A percentile compares a stretch with the other conserved stretches of the same genome.
Evolutionary conservation across 2,113 vertebrate species (phyloP).

Genomic region (Suncus etruscus): DNA sequence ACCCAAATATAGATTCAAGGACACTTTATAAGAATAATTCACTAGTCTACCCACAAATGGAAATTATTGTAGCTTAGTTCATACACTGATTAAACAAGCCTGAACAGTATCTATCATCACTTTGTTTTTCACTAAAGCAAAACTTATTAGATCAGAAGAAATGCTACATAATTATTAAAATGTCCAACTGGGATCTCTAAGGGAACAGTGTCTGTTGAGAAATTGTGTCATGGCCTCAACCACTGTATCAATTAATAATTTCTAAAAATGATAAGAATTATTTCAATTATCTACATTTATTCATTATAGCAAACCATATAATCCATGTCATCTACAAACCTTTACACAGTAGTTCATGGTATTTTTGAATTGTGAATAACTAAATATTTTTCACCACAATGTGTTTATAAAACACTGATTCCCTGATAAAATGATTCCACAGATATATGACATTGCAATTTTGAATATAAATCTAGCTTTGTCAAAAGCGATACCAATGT

Average conservation of each 20-base stretch:
- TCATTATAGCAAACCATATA: conserved; percentile 12
- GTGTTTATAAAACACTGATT: not conserved
- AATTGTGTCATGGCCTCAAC: not conserved
- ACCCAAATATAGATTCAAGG: not conserved
- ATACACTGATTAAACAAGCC: conserved; percentile 5
- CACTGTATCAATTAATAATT: not conserved
- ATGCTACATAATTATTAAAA: conserved; percentile 35
- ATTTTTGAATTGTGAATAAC: not conserved
- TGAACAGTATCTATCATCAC: conserved; percentile 11
- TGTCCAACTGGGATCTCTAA: not conserved
- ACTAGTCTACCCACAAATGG: conserved; percentile 17
- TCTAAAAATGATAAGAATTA: not conserved
- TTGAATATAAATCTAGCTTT: not conserved
- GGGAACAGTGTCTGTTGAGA: not conserved
- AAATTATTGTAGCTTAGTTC: conserved; percentile 27
- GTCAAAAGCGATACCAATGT: too few species aligned
- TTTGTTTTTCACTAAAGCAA: conserved; percentile 46
- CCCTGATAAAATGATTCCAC: not conserved
- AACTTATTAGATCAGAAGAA: conserved; percentile 54
- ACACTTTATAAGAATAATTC: not conserved
- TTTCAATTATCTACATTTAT: not conserved
- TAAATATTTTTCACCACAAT: not conserved
- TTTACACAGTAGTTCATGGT: not conserved
- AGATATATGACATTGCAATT: not conserved
- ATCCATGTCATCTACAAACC: not conserved